A percentile compares a stretch with the other conserved stretches of the same genome.
These are phyloP conservation scores for Microplitis mediator DNA, from an alignment of 1,140 invertebrate species.

Conservation along the genomic window DNA sequence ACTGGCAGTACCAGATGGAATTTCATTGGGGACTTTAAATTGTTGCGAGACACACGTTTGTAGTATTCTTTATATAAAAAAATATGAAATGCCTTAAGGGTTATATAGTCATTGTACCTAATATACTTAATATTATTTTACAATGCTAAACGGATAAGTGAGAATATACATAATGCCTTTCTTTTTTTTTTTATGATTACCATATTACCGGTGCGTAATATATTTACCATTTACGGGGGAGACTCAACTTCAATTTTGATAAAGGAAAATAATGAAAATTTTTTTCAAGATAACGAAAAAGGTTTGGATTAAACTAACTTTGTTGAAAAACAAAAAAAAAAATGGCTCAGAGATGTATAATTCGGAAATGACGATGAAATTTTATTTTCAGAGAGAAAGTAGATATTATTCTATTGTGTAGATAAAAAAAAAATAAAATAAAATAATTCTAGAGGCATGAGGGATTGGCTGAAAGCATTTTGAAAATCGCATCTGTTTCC, in stretches of 20 bases:
- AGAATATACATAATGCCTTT: too few relatives aligned
- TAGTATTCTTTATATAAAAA: constrained; percentile 15
- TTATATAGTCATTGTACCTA: background rate
- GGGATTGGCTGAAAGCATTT: background rate
- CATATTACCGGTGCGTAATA: too few relatives aligned
- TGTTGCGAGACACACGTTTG: constrained; percentile 21
- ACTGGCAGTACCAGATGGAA: constrained; percentile 20
- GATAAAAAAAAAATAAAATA: background rate
- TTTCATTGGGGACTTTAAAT: constrained; percentile 32
- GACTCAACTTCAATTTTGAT: too few relatives aligned
- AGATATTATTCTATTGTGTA: background rate
- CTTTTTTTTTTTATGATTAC: too few relatives aligned
- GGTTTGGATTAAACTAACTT: too few relatives aligned
- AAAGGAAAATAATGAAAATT: too few relatives aligned
- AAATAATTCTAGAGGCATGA: background rate
- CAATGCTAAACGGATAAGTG: too few relatives aligned
- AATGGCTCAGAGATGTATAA: background rate
- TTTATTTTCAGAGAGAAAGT: background rate
- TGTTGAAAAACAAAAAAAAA: background rate
- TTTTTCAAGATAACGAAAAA: background rate
- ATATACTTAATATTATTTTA: background rate
- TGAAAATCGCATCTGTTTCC: constrained; percentile 32
- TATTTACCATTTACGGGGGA: too few relatives aligned
- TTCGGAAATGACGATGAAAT: background rate
- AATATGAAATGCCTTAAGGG: background rate